Evolutionary conservation across 2,797 vertebrate species (phyloP).

Genomic region (Pteronotus mesoamericanus): DNA sequence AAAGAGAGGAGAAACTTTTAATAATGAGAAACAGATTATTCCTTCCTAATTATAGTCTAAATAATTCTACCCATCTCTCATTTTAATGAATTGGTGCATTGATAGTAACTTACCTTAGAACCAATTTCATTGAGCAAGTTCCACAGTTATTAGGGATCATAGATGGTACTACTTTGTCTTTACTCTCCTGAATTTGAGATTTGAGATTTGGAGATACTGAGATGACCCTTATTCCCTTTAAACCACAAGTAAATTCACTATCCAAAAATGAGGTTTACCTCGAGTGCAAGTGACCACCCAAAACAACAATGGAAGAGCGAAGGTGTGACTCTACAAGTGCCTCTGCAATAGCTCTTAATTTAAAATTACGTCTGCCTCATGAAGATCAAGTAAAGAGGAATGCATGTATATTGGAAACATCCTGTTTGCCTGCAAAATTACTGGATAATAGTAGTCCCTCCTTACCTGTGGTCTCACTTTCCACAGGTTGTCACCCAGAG

Average conservation of each 20-base stretch:
- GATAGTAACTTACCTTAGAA: background rate
- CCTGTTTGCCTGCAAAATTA: background rate
- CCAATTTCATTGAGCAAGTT: background rate
- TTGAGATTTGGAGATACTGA: background rate
- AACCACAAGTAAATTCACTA: background rate
- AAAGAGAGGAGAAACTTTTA: background rate
- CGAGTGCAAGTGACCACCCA: background rate
- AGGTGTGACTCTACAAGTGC: background rate
- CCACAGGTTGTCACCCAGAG: background rate
- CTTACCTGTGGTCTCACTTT: background rate
- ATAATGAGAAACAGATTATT: background rate
- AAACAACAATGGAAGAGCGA: background rate
- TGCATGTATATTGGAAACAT: background rate
- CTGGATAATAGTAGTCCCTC: background rate
- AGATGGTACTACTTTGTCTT: background rate
- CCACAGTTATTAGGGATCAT: background rate
- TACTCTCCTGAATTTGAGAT: background rate
- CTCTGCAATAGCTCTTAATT: background rate
- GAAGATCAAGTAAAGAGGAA: background rate
- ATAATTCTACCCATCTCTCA: background rate
- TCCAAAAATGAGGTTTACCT: background rate
- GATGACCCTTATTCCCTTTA: background rate
- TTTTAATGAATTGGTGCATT: background rate
- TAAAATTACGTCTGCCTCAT: background rate
- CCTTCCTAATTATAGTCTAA: slow-evolving; percentile 28